Base-by-base conservation (phyloP, 2,113 vertebrate species). In the Danio rerio region DNA sequence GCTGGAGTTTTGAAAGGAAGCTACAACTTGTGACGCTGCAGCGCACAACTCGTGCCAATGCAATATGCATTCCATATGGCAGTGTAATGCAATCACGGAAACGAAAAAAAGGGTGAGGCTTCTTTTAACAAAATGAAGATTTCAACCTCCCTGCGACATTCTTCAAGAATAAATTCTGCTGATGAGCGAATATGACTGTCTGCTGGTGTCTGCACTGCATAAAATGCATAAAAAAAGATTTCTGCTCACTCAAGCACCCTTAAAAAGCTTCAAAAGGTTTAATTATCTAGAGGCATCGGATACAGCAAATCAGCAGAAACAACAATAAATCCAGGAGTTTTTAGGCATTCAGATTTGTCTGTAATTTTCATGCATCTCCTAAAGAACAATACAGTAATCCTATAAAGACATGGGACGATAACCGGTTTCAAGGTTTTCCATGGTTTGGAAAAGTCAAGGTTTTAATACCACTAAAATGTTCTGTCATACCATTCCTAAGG, bases 141-240 rank as follows among this genome's bases (percentile, higher is more conserved):
- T 85, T 81, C 77, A 80, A 83, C 79, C 63, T 80, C 81, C 81
- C 83, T 80, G 84, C 84, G 68, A 87, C 56, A 66, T 43, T 66
- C 69, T 53, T 84, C 40, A 85, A 59, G 31, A 79, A 66, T 66
- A 52, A 77, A 55, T 79, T 79, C 77, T 53, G 21, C 47, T 79
- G 77, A 53, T 53, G 15, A 78, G 47, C 4, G 31, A 53, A 61
- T 79, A 31, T 49, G 63, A 72, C 84, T 40, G 63, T 78, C 63
- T 42, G 83, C 15, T 78, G 55, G 10, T 82, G 50, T 83, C 31
- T 82, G 80, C 71, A 63, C 52, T 82, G 5, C 72, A 80, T 63
- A 80, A 72, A 65, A 70, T 42, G 12, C 12, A 45, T 43, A 79
- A 15, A 49, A 62, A 49, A 71, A 80, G 40, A 68, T 74, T 78